Conservation (phyloP, 2,888 invertebrate species). For the Anthophora plumipes region DNA sequence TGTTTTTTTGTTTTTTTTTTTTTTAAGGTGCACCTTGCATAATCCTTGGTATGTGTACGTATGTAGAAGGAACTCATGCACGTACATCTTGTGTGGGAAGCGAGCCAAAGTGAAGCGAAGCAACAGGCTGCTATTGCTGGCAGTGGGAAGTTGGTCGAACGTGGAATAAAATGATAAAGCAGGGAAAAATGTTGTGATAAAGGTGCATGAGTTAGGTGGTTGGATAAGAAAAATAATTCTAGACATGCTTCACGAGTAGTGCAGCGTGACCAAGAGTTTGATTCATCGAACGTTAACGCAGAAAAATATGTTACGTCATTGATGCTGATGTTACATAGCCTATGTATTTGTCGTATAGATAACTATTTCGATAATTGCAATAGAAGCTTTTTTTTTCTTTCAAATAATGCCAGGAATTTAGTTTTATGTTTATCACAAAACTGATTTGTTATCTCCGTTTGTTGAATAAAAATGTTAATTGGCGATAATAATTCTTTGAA, state of each 20-base stretch:
- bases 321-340: too few relatives aligned
- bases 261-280: not conserved
- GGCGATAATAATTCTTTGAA: not conserved
- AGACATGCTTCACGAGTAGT: conserved; percentile 12
- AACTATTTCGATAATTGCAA: not conserved
- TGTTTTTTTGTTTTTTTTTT: too few relatives aligned
- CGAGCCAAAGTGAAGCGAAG: conserved; percentile 72
- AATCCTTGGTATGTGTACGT: not conserved
- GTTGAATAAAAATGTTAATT: not conserved
- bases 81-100: conserved; percentile 75
- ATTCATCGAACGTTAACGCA: conserved; percentile 8
- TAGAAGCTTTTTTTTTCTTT: not conserved
- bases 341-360: not conserved
- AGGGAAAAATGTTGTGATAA: conserved; percentile 29
- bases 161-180: conserved; percentile 60
- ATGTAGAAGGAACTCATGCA: conserved; percentile 51
- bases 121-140: conserved; percentile 76
- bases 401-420: not conserved
- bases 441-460: not conserved
- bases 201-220: conserved; percentile 1
- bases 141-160: conserved; percentile 70
- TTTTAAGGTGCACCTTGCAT: conserved; percentile 8
- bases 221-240: conserved; percentile 34
- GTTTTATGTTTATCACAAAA: not conserved
- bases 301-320: conserved; percentile 9